Percentiles rank a stretch among this genome's conserved stretches.
These are phyloP conservation scores for Rhagologus leucostigma DNA, from an alignment of 2,113 vertebrate species.

Conservation along the genomic window DNA sequence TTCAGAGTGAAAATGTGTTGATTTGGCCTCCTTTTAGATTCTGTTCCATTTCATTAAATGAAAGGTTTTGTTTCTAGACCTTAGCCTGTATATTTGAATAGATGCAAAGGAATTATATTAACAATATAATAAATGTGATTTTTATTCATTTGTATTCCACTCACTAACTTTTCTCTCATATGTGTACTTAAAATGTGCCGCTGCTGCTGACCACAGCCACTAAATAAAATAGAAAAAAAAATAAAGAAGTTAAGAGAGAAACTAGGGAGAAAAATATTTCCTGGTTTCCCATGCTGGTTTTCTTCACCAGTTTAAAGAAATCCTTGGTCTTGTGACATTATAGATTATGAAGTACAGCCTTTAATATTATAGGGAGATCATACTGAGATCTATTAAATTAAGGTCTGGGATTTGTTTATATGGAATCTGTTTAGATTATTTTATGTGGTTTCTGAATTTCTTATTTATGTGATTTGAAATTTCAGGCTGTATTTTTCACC, in stretches of 20 bases:
- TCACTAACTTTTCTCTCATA: background rate
- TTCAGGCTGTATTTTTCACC: background rate
- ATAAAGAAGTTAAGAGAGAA: background rate
- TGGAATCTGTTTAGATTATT: background rate
- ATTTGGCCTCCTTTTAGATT: background rate
- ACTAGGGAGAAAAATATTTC: background rate
- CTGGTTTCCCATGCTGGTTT: background rate
- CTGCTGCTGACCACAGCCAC: background rate
- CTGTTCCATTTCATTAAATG: background rate
- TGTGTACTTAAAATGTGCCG: background rate
- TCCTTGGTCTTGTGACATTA: background rate
- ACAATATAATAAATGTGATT: background rate
- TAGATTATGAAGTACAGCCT: background rate
- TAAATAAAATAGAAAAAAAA: background rate
- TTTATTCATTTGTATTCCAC: background rate
- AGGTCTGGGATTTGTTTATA: background rate
- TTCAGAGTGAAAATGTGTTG: background rate
- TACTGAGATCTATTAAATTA: background rate
- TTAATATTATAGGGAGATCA: background rate
- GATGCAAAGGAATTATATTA: background rate
- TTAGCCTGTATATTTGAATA: background rate
- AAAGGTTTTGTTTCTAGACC: background rate
- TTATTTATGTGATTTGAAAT: background rate
- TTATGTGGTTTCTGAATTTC: background rate
- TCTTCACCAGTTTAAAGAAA: background rate